Evolutionary conservation across 2,797 vertebrate species (phyloP).

Genomic region (Pangasius krempfi): DNA sequence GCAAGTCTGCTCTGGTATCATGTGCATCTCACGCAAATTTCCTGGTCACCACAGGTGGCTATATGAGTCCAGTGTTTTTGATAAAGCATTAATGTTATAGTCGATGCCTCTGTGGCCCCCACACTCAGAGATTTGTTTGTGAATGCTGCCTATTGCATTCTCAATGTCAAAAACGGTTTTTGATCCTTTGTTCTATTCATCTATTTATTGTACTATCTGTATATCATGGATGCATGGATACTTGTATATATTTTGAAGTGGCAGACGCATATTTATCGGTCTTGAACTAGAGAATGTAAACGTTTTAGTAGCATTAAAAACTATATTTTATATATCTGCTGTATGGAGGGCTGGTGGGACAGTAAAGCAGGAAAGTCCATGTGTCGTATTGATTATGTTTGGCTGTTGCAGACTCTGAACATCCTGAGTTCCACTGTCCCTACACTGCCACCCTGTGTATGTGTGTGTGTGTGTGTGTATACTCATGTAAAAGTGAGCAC

Average conservation of each 20-base stretch:
- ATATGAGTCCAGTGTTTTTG: not conserved
- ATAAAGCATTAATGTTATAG: not conserved
- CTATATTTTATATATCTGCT: conserved; percentile 86
- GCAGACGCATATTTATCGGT: conserved; percentile 82
- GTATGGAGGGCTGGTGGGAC: conserved; percentile 17
- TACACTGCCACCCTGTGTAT: conserved; percentile 4
- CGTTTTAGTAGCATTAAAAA: conserved; percentile 81
- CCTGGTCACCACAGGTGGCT: not conserved
- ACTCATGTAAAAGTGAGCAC: not conserved
- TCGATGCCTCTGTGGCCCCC: not conserved
- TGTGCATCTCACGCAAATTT: not conserved
- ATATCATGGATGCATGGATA: conserved; percentile 82
- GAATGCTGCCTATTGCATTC: conserved; percentile 60
- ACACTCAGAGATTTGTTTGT: conserved; percentile 34
- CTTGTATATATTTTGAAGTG: conserved; percentile 81
- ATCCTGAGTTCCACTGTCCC: conserved; percentile 17
- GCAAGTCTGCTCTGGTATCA: not conserved
- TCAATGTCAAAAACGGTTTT: conserved; percentile 51
- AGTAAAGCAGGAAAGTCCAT: conserved; percentile 61
- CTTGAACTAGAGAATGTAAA: conserved; percentile 75
- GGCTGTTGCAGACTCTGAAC: conserved; percentile 12
- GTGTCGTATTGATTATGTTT: conserved; percentile 47
- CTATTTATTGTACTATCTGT: conserved; percentile 84
- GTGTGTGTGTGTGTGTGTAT: conserved; percentile 12
- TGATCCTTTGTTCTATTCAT: conserved; percentile 69